Conservation (phyloP, 1,140 invertebrate species). For the Drosophila ogumai region DNA sequence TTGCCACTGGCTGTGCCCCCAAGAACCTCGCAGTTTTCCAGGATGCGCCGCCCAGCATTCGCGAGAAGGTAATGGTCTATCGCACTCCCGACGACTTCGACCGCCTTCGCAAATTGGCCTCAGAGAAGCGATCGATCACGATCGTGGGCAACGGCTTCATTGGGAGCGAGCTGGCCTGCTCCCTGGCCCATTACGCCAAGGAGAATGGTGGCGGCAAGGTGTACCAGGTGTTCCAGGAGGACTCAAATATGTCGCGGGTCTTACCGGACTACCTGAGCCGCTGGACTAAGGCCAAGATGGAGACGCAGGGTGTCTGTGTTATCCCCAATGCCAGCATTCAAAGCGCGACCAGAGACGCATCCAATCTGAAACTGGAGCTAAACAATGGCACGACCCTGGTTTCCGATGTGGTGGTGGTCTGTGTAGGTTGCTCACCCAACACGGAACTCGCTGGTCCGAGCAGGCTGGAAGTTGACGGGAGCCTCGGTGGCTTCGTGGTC, state of each 20-base stretch:
- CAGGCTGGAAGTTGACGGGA: conserved; percentile 92
- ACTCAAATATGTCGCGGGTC: conserved; percentile 92
- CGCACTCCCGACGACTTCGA: conserved; percentile 89
- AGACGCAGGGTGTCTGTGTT: conserved; percentile 90
- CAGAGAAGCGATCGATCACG: conserved; percentile 89
- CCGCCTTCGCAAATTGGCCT: conserved; percentile 86
- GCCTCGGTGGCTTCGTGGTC: conserved; percentile 94
- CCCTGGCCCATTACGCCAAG: conserved; percentile 88
- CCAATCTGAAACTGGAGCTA: conserved; percentile 87
- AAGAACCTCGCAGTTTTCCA: conserved; percentile 90
- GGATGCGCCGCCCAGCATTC: conserved; percentile 87
- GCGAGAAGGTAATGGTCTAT: conserved; percentile 89
- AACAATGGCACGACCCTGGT: conserved; percentile 88
- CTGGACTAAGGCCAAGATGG: conserved; percentile 92
- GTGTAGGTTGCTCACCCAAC: conserved; percentile 93
- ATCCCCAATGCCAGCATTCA: conserved; percentile 87
- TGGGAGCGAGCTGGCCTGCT: conserved; percentile 95
- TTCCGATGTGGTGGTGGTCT: conserved; percentile 90
- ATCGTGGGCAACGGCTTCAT: conserved; percentile 96
- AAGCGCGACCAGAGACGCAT: conserved; percentile 85
- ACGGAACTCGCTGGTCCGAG: conserved; percentile 91
- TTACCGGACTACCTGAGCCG: conserved; percentile 94
- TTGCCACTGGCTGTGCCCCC: conserved; percentile 93
- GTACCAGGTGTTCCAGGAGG: conserved; percentile 92
- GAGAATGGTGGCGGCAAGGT: conserved; percentile 85